Base-by-base conservation (phyloP, 2,888 invertebrate genomes). In the Drosophila prostipennis region DNA sequence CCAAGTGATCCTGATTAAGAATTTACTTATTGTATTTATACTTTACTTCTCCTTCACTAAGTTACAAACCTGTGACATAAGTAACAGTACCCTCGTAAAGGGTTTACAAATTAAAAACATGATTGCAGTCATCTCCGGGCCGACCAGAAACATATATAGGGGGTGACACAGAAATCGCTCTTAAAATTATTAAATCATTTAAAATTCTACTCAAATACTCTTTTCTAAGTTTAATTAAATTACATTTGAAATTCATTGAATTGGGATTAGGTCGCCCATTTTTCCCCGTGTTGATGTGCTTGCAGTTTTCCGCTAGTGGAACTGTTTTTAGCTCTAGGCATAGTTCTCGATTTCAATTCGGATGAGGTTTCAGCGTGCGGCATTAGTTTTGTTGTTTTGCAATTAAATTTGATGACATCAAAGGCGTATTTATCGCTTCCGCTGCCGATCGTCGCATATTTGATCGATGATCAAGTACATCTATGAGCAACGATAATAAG, bases 401-500 rank as follows among this genome's bases (percentile, higher is more conserved):
- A 77, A 72, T 72, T 74, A 72, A 83, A 79, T 78, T 85, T 75
- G 74, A 56, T 74, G 76, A 74, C 60, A 84, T 77, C 77, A 81
- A 58, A 76, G 72, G 68, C 74, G 58, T 77, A 80, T 84, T 80
- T 85, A 76, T 86, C 74, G 63, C 57, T 85, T 85, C 86, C 85
- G 36, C 49, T 49, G 43, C n/a, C 53, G 23, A 40, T 59, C 46
- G 51, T 36, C 45, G 53, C 67, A 72, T 57, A 42, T 48, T 68
- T 74, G 79, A 81, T 82, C 80, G 84, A 84, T 81, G 55, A 84
- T 78, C 80, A 81, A 57, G 39, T 52, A 39, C 36, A 48, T 56
- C 55, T 11, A 32, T 46, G 10, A 10, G n/a, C 32, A 36, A 19
- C 26, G 14, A 32, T 29, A 48, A 48, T 13, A 40, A 63, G 46